Conservation (phyloP, 2,113 vertebrate genomes). For the Gadus macrocephalus region DNA sequence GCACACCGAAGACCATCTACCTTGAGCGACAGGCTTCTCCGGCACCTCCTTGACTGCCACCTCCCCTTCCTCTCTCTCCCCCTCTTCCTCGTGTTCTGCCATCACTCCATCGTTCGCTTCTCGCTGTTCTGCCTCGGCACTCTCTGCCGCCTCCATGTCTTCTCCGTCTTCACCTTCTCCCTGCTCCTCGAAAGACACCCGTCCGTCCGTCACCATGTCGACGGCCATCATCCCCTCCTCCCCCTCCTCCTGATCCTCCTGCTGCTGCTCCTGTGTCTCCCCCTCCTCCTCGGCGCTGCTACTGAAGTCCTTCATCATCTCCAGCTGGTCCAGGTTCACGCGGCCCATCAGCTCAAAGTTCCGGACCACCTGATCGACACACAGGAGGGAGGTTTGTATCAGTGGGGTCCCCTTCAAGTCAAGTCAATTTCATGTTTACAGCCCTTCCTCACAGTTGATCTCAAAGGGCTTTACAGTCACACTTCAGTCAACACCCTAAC, state of each 20-base stretch:
- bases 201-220: conserved; percentile 29
- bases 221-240: conserved; percentile 32
- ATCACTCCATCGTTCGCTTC: conserved; percentile 66
- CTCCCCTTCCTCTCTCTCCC: conserved; percentile 35
- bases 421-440: not conserved
- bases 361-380: conserved; percentile 81
- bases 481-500: too few relatives aligned
- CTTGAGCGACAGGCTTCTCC: conserved; percentile 43
- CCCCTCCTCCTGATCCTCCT: conserved; percentile 42
- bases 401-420: not conserved
- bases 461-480: too few relatives aligned
- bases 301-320: conserved; percentile 85
- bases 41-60: conserved; percentile 36
- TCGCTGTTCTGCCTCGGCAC: conserved; percentile 68
- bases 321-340: conserved; percentile 94
- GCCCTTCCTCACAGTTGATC: too few relatives aligned
- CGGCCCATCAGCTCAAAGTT: conserved; percentile 97
- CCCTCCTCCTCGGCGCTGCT: conserved; percentile 85
- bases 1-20: conserved; percentile 37
- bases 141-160: conserved; percentile 9
- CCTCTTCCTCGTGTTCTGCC: conserved; percentile 37
- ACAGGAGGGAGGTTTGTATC: conserved; percentile 6
- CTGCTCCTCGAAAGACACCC: conserved; percentile 44
- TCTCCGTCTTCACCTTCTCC: conserved; percentile 61
- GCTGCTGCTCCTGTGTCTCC: conserved; percentile 62